Evolutionary conservation across 1,140 invertebrate species (phyloP).

Genomic region (Thaumatotibia leucotreta): DNA sequence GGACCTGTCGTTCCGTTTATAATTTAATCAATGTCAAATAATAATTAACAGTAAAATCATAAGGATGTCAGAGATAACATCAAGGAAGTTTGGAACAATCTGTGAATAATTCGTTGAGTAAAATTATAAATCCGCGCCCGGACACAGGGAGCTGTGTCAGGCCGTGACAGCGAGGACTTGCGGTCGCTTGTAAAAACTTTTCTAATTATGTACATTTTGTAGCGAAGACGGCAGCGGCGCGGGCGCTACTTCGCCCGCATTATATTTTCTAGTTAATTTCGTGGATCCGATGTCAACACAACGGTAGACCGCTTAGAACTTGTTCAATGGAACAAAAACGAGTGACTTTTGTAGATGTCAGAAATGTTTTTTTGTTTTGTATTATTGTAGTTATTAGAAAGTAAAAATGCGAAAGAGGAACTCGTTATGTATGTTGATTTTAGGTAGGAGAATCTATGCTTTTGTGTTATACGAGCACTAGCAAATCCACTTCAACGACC

Average conservation of each 20-base stretch:
- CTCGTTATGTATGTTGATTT: too few relatives aligned
- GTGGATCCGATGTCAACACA: conserved; percentile 44
- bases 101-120: conserved; percentile 65
- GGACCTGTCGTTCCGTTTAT: background rate
- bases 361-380: background rate
- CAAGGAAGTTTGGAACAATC: conserved; percentile 36
- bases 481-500: too few relatives aligned
- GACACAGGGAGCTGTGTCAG: conserved; percentile 66
- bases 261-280: conserved; percentile 67
- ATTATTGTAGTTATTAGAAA: too few relatives aligned
- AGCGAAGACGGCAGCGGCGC: conserved; percentile 52
- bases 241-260: conserved; percentile 43
- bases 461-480: too few relatives aligned
- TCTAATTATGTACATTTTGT: conserved; percentile 75
- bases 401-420: too few relatives aligned
- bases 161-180: conserved; percentile 62
- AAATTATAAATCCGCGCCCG: conserved; percentile 64
- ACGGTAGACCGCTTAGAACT: conserved; percentile 13
- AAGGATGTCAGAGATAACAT: conserved; percentile 11
- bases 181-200: conserved; percentile 71
- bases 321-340: conserved; percentile 6
- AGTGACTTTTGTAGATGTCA: background rate
- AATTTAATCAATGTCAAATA: conserved; percentile 6
- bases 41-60: conserved; percentile 12
- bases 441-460: too few relatives aligned